Base-by-base conservation (phyloP, 2,888 invertebrate species). In the Steinernema scapterisci region DNA sequence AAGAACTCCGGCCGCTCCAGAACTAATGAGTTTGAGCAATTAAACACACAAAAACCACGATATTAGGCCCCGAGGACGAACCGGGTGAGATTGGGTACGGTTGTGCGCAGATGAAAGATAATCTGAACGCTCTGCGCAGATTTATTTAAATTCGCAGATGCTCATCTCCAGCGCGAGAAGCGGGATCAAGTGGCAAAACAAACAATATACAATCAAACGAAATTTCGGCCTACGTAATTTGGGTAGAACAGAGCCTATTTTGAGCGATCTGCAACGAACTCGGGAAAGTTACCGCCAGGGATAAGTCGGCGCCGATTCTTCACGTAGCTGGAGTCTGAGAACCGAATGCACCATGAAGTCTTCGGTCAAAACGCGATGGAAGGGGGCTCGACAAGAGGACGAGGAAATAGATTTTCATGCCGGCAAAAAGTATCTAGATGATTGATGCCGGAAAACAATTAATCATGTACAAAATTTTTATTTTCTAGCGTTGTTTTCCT, bases 131-230 rank as follows among this genome's bases (percentile, higher is more conserved):
- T 38, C 9, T 38, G 9, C 27, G 63, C 7, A 21, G 52, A 25
- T 63, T 63, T 63, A 63, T 63, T 63, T 63, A 63, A 25, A 63
- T 63, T 63, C 31, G n/a, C 11, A 31, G 63, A 31, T 63, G 63
- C 27, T 16, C 63, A 63, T 63, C 38, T 38, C n/a, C 31, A 23
- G 13, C 25, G 27, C 31, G 63, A 1, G 38, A 16, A 31, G 31
- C 63, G 27, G 27, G 31, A 63, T 63, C 63, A 63, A 25, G 63
- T 63, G 27, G 63, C 63, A 63, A 63, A 63, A 63, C 63, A 63
- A 63, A 63, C 63, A 63, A 63, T 31, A 54, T 27, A 63, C 63
- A 54, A 23, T 38, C 38, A 9, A 38, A 38, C 3, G 9, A 38
- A 38, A 38, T 38, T 38, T 38, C 9, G 9, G 38, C 9, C 9